Base-by-base conservation (phyloP, 1,140 invertebrate genomes). In the Apis dorsata region DNA sequence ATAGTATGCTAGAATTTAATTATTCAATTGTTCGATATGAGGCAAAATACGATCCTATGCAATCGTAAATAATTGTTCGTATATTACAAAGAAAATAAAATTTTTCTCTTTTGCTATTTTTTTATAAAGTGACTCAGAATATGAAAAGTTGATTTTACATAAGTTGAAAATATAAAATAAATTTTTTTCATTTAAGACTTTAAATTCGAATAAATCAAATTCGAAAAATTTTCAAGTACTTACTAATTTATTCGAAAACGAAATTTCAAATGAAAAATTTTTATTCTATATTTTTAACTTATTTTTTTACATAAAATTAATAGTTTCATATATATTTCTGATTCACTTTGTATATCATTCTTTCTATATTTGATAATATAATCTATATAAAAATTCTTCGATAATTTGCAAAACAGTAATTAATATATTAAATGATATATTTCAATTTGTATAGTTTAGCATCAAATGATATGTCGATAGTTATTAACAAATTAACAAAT, bases 1-100 rank as follows among this genome's bases (percentile, higher is more conserved):
- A 73, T 66, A 24, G 12, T 53, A 62, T 72, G 62, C 49, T 59
- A 55, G 34, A 53, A 65, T 68, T 60, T 49, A 77, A 3, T 80
- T 65, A 2, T 80, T 82, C 12, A 55, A 69, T 77, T 62, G 49
- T 62, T 69, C 11, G 53, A 65, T 10, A 59, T 15, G 51, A 81
- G 53, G 51, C 68, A 68, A 68, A 59, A 51, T 44, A 9, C n/a
- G 13, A 57, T 81, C n/a, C 13, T 55, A 62, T 15, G 9, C n/a
- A 19, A 51, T 51, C 21, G 19, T n/a, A 19, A 28, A n/a, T 66
- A 34, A 81, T 74, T 57, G n/a, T 57, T 81, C 21, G 11, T 57
- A 66, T 12, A 28, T 24, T 44, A 19, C 17, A 19, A 77, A 21
- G 44, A 60, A 77, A 60, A 62, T n/a, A 15, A 28, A 55, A 9